Conservation (phyloP, 1,140 invertebrate species). For the Lanistes nyassanus region DNA sequence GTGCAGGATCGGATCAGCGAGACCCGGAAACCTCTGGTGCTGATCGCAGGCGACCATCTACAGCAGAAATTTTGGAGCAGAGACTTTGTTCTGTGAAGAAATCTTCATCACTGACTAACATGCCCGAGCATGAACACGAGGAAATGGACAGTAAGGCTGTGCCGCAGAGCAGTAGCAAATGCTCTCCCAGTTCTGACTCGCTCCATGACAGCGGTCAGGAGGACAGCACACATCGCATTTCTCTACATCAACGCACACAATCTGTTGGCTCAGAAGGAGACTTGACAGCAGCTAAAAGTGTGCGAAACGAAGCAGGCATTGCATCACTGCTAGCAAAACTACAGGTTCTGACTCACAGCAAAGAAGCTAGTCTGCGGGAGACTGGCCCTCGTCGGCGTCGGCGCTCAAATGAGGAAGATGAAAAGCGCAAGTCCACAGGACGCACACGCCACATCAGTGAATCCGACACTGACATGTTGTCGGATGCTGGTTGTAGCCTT, state of each 20-base stretch:
- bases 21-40: conserved; percentile 16
- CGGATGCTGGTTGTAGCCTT: conserved; percentile 29
- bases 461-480: conserved; percentile 36
- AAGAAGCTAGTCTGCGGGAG: conserved; percentile 34
- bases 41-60: conserved; percentile 33
- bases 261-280: conserved; percentile 42
- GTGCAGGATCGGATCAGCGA: conserved; percentile 23
- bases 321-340: conserved; percentile 44
- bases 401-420: conserved; percentile 17
- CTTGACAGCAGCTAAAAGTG: conserved; percentile 7
- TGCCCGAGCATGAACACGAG: conserved; percentile 10
- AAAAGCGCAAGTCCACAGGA: conserved; percentile 10
- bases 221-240: conserved; percentile 23
- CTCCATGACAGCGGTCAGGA: conserved; percentile 36
- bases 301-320: conserved; percentile 29
- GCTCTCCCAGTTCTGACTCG: conserved; percentile 29
- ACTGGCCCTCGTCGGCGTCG: conserved; percentile 11
- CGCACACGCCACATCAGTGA: conserved; percentile 43
- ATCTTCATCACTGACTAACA: conserved; percentile 30
- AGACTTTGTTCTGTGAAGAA: conserved; percentile 33
- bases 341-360: conserved; percentile 39
- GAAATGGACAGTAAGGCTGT: conserved; percentile 19
- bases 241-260: conserved; percentile 25
- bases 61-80: conserved; percentile 43
- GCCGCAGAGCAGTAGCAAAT: conserved; percentile 17